phyloP scores from a whole-genome alignment of 2,888 invertebrate genomes.

The Strigamia maritima region DNA sequence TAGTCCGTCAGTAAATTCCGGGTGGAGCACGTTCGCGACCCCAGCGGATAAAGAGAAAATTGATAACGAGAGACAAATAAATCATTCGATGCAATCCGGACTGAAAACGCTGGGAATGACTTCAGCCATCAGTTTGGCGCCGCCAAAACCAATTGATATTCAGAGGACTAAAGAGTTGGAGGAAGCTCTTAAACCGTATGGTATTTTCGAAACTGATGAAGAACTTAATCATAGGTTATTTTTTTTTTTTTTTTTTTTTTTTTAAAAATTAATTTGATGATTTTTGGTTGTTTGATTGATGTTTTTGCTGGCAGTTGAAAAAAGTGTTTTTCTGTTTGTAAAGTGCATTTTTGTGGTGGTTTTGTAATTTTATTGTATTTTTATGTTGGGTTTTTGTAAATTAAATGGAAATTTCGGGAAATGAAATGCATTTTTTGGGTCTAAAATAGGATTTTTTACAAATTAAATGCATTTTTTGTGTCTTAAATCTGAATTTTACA shows the following conservation, averaged over 20 bases:
- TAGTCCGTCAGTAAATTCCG: slow-evolving; percentile 39
- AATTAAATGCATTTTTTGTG: no score
- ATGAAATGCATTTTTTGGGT: no score
- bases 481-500: no score
- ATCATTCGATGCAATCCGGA: background rate
- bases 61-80: background rate
- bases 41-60: slow-evolving; percentile 36
- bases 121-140: slow-evolving; percentile 85
- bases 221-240: slow-evolving; percentile 76
- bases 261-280: background rate
- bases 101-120: slow-evolving; percentile 70
- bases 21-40: slow-evolving; percentile 41
- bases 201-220: slow-evolving; percentile 84
- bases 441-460: no score
- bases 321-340: no score
- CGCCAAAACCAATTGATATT: slow-evolving; percentile 74
- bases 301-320: no score
- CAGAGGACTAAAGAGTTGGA: slow-evolving; percentile 73
- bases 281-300: no score
- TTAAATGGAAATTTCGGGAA: no score
- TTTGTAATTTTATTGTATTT: no score
- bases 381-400: no score
- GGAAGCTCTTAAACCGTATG: slow-evolving; percentile 73
- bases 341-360: no score
- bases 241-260: background rate